Conservation (phyloP, 2,888 invertebrate species). For the Nemoura dubitans region DNA sequence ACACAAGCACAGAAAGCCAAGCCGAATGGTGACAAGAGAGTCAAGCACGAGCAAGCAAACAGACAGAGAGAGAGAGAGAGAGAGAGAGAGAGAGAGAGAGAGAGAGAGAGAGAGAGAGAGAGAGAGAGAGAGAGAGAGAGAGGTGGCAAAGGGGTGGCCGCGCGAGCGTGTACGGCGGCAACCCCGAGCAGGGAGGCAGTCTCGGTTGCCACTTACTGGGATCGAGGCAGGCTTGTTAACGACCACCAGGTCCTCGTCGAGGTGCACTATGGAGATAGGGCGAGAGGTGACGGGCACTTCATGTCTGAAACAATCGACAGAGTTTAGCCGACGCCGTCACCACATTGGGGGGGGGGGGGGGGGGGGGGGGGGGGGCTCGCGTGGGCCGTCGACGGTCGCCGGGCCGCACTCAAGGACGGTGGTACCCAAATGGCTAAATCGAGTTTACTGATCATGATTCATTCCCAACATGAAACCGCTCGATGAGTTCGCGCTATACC, state of each 20-base stretch:
- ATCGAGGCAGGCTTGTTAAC: constrained; percentile 99
- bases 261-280: constrained; percentile 96
- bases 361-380: no score
- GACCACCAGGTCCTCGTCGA: constrained; percentile 99
- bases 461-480: no score
- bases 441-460: no score
- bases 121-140: background rate
- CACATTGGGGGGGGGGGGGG: background rate
- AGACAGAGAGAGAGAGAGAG: background rate
- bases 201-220: constrained; percentile 94
- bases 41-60: background rate
- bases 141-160: constrained; percentile 33
- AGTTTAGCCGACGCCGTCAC: constrained; percentile 35
- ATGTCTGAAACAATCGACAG: constrained; percentile 78
- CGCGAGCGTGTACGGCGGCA: no score
- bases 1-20: no score
- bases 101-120: background rate
- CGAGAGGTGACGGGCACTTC: constrained; percentile 98
- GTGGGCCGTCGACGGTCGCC: no score
- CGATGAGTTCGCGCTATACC: no score
- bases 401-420: no score
- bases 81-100: background rate
- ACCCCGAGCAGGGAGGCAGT: constrained; percentile 67
- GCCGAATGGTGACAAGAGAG: constrained; percentile 16
- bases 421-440: background rate